These are phyloP conservation scores for Drosophila guanche DNA, from an alignment of 1,140 invertebrate genomes.

Conservation along the genomic window DNA sequence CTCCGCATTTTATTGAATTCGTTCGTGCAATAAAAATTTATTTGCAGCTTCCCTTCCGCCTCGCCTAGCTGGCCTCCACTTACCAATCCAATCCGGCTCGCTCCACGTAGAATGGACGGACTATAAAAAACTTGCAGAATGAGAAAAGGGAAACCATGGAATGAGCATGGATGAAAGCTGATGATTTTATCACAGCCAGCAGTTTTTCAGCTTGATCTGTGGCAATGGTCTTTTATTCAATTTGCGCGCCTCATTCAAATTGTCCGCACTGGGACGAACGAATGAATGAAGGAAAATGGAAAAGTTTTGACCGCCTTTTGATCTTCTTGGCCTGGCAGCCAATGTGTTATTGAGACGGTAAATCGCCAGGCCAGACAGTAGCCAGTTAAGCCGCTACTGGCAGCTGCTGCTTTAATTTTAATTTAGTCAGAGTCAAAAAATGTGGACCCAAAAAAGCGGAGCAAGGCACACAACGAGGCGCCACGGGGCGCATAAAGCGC, in stretches of 20 bases:
- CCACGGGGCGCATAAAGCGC: conserved; percentile 40
- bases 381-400: conserved; percentile 36
- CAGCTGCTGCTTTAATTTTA: conserved; percentile 39
- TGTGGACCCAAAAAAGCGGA: conserved; percentile 5
- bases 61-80: too few species aligned
- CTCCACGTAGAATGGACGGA: conserved; percentile 14
- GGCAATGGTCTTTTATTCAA: conserved; percentile 70
- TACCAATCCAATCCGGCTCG: neutral
- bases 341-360: conserved; percentile 45
- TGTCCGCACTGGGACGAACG: conserved; percentile 23
- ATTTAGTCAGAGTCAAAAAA: conserved; percentile 14
- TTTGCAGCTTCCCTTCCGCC: conserved; percentile 29
- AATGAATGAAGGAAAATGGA: conserved; percentile 17
- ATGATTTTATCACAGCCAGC: conserved; percentile 72
- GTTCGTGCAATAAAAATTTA: conserved; percentile 69
- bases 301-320: conserved; percentile 61
- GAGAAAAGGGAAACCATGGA: conserved; percentile 16
- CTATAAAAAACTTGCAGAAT: conserved; percentile 37
- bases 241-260: conserved; percentile 68
- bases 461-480: neutral
- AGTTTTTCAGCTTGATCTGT: conserved; percentile 70
- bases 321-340: conserved; percentile 60
- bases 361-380: conserved; percentile 37
- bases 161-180: conserved; percentile 50
- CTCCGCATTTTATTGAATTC: conserved; percentile 59